Conservation (phyloP, 1,140 invertebrate species). For the Dinothrombium tinctorium region DNA sequence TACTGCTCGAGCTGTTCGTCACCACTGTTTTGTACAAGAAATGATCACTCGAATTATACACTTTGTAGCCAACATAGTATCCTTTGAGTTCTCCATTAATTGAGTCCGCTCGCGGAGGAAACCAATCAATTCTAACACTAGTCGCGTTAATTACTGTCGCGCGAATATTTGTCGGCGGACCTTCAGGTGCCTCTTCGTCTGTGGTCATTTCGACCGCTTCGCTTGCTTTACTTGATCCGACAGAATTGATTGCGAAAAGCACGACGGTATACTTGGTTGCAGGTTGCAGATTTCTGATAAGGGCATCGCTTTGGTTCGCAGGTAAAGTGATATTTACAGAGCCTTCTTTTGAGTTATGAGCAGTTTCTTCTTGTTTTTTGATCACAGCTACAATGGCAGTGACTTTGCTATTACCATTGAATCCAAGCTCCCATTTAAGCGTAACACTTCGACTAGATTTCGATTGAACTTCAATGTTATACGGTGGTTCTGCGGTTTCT, state of each 20-base stretch:
- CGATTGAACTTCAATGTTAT: conserved; percentile 48
- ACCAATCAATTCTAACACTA: not conserved
- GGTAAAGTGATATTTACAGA: conserved; percentile 64
- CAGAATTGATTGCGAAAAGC: conserved; percentile 72
- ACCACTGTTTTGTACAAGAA: conserved; percentile 66
- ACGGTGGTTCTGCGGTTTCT: conserved; percentile 74
- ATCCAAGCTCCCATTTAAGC: conserved; percentile 75
- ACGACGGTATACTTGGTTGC: conserved; percentile 85
- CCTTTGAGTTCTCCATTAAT: conserved; percentile 50
- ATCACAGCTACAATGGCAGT: not conserved
- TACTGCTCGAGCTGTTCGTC: conserved; percentile 18
- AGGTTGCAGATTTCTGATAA: conserved; percentile 66
- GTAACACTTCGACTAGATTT: conserved; percentile 35
- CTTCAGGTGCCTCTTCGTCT: conserved; percentile 72
- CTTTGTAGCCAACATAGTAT: conserved; percentile 32
- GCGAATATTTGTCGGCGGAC: conserved; percentile 51
- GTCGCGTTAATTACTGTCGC: not conserved
- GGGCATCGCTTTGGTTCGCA: conserved; percentile 35
- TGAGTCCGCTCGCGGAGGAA: conserved; percentile 50
- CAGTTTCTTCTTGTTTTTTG: not conserved
- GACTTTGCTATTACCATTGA: conserved; percentile 66
- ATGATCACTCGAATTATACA: conserved; percentile 21
- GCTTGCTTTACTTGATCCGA: conserved; percentile 74
- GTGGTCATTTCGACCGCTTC: conserved; percentile 68
- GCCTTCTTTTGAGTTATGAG: conserved; percentile 34